A percentile compares a stretch with the other conserved stretches of the same genome.
Conservation (phyloP, 23 tunicate genomes). For the Corella eumyota region DNA sequence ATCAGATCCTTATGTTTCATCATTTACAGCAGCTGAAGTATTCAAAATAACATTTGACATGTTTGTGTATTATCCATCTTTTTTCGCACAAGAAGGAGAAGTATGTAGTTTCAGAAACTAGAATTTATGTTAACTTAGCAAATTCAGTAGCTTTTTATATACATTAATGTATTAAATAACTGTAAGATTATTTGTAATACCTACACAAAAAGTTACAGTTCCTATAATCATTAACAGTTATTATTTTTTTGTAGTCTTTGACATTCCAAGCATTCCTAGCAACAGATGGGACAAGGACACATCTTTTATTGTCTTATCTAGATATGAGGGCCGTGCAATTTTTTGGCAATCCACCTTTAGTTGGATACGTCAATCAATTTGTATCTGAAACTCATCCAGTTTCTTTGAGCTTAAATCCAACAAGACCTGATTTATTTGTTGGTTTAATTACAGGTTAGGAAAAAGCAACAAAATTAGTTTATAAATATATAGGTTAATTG, state of each 20-base stretch:
- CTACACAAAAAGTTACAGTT: background rate
- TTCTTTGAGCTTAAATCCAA: background rate
- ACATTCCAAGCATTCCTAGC: constrained; percentile 29
- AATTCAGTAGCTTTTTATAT: too few relatives aligned
- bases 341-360: background rate
- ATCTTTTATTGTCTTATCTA: constrained; percentile 1
- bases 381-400: background rate
- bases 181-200: too few relatives aligned
- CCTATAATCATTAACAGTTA: background rate
- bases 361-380: background rate
- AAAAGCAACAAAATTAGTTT: too few relatives aligned
- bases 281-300: constrained; percentile 10
- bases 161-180: too few relatives aligned
- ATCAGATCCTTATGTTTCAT: background rate
- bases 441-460: background rate
- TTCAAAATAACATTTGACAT: constrained; percentile 9
- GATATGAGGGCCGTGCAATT: background rate
- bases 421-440: background rate
- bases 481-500: too few relatives aligned
- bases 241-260: constrained; percentile 1
- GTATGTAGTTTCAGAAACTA: too few relatives aligned
- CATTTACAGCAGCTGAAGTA: background rate
- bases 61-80: constrained; percentile 2
- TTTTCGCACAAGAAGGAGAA: background rate
- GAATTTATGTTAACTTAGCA: too few relatives aligned